Conservation (phyloP, 1,140 invertebrate genomes). For the Macrobrachium rosenbergii region DNA sequence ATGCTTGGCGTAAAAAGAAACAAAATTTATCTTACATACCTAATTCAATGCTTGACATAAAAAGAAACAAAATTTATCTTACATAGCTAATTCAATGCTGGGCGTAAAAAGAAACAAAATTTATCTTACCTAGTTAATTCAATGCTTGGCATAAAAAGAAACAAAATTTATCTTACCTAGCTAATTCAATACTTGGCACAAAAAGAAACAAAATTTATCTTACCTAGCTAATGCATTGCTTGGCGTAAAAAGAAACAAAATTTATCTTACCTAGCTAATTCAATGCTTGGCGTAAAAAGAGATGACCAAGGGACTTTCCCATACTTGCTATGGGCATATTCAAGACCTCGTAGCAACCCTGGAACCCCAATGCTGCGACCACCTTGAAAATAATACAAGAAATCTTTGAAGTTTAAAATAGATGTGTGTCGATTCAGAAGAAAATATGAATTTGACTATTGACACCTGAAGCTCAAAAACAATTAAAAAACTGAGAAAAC, state of each 20-base stretch:
- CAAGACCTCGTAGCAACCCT: constrained; percentile 75
- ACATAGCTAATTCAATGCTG: constrained; percentile 50
- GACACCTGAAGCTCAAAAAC: too few relatives aligned
- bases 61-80: not conserved
- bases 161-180: constrained; percentile 26
- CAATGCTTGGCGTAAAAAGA: constrained; percentile 75
- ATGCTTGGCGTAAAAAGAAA: too few relatives aligned
- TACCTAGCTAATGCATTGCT: constrained; percentile 47
- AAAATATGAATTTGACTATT: too few relatives aligned
- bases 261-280: constrained; percentile 43
- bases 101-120: too few relatives aligned
- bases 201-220: not conserved
- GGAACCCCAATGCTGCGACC: constrained; percentile 72
- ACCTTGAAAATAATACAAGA: not conserved
- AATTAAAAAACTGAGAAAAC: too few relatives aligned
- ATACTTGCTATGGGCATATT: constrained; percentile 74
- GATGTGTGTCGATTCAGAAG: not conserved
- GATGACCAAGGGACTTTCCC: constrained; percentile 78
- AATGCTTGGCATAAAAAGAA: too few relatives aligned
- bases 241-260: too few relatives aligned
- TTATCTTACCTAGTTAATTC: constrained; percentile 43
- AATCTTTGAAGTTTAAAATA: not conserved
- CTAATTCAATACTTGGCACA: too few relatives aligned
- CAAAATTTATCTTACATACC: constrained; percentile 30
- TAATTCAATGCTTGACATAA: too few relatives aligned